A percentile compares a stretch with the other conserved stretches of the same genome.
Evolutionary conservation across 2,888 invertebrate genomes (phyloP).

Genomic region (Ecliptopera silaceata): DNA sequence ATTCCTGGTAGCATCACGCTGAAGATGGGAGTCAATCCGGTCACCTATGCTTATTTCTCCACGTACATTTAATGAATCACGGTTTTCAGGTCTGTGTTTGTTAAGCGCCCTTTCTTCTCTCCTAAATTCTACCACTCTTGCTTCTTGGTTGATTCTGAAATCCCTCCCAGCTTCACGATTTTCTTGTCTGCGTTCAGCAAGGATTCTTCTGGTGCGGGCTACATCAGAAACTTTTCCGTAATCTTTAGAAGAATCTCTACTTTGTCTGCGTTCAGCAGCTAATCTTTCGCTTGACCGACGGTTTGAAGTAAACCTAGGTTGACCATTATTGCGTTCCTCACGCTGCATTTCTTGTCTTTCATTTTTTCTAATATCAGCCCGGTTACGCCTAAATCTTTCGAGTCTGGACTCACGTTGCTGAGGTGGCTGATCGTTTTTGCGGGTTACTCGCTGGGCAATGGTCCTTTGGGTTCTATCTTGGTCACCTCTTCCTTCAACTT

Average conservation of each 20-base stretch:
- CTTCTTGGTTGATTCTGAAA: conserved; percentile 1
- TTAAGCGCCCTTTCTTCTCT: conserved; percentile 22
- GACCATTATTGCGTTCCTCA: conserved; percentile 1
- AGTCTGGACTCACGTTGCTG: conserved; percentile 1
- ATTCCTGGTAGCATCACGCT: conserved; percentile 7
- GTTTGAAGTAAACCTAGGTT: neutral
- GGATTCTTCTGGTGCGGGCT: neutral
- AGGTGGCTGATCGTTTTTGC: neutral
- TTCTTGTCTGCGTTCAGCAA: conserved; percentile 6
- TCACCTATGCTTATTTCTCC: conserved; percentile 3
- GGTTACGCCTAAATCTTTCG: conserved; percentile 4
- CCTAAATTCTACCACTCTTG: neutral
- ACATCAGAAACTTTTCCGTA: neutral
- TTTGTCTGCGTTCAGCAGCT: conserved; percentile 14
- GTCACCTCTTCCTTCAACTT: conserved; percentile 1
- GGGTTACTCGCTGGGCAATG: neutral
- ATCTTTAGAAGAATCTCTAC: conserved; percentile 2
- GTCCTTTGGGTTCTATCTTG: neutral
- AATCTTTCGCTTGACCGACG: conserved; percentile 23
- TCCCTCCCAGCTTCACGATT: neutral
- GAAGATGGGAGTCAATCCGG: conserved; percentile 1
- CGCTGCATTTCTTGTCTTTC: conserved; percentile 15
- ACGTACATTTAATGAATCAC: conserved; percentile 3
- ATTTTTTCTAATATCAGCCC: conserved; percentile 5
- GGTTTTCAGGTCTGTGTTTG: conserved; percentile 12